Conservation (phyloP, 2,113 vertebrate genomes). For the Myotis yumanensis region DNA sequence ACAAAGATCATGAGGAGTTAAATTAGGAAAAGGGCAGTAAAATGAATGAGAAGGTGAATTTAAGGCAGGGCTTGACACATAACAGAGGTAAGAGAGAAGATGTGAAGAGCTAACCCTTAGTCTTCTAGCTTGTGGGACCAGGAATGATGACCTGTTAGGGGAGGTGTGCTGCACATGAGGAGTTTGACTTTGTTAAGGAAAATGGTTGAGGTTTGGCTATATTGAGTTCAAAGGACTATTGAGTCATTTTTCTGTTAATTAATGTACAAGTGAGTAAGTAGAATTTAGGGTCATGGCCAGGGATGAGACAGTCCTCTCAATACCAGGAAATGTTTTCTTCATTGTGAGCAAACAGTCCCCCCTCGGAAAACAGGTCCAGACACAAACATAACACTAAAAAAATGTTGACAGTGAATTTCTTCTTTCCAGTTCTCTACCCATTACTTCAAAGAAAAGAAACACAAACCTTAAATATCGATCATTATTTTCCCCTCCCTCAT, state of each 20-base stretch:
- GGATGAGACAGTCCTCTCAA: neutral
- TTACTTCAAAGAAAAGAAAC: conserved; percentile 12
- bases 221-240: neutral
- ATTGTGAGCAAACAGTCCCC: fast-evolving
- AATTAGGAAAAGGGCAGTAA: neutral
- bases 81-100: neutral
- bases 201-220: neutral
- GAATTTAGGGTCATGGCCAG: neutral
- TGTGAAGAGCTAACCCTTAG: neutral
- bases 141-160: neutral
- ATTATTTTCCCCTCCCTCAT: neutral
- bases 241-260: conserved; percentile 22
- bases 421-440: neutral
- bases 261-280: neutral
- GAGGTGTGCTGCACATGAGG: neutral
- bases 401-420: neutral
- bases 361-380: neutral
- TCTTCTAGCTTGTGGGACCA: neutral
- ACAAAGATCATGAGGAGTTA: neutral
- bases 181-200: neutral
- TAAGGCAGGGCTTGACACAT: neutral
- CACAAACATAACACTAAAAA: neutral
- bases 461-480: neutral
- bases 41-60: neutral
- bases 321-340: neutral